phyloP scores from a whole-genome alignment of 2,797 vertebrate species.

The Enoplosus armatus region DNA sequence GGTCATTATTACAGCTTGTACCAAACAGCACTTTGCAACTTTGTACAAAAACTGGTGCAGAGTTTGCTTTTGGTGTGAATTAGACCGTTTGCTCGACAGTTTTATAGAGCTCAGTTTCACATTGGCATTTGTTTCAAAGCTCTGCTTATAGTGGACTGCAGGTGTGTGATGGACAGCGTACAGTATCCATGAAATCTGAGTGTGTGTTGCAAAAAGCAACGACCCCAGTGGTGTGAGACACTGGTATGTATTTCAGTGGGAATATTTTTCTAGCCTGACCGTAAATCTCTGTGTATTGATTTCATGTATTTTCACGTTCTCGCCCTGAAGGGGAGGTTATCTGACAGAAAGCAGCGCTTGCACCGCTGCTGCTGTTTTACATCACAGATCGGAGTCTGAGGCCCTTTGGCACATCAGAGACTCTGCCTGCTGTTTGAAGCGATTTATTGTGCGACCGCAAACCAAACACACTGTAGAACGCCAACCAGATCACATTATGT shows the following conservation, averaged over 20 bases:
- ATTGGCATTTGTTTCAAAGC: conserved; percentile 43
- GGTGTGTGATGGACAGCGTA: conserved; percentile 37
- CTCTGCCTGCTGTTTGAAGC: conserved; percentile 8
- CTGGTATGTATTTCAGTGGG: conserved; percentile 44
- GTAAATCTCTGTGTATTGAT: conserved; percentile 44
- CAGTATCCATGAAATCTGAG: conserved; percentile 34
- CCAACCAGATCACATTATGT: conserved; percentile 2
- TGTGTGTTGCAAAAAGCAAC: conserved; percentile 50
- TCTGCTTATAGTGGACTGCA: conserved; percentile 32
- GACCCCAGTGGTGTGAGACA: conserved; percentile 35
- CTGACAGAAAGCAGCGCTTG: conserved; percentile 59
- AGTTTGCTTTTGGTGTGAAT: conserved; percentile 27
- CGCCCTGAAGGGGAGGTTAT: conserved; percentile 34
- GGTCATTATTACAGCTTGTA: neutral
- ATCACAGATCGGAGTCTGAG: conserved; percentile 40
- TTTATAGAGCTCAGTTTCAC: conserved; percentile 37
- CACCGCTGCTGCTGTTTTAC: conserved; percentile 54
- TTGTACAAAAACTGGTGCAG: conserved; percentile 6
- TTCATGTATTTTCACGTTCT: conserved; percentile 45
- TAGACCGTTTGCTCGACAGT: conserved; percentile 5
- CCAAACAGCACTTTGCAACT: neutral
- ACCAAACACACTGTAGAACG: conserved; percentile 40
- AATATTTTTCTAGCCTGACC: conserved; percentile 47
- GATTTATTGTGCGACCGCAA: conserved; percentile 28
- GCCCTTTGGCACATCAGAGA: conserved; percentile 29